phyloP scores from a whole-genome alignment of 2,888 invertebrate genomes.

The Sympetrum striolatum region DNA sequence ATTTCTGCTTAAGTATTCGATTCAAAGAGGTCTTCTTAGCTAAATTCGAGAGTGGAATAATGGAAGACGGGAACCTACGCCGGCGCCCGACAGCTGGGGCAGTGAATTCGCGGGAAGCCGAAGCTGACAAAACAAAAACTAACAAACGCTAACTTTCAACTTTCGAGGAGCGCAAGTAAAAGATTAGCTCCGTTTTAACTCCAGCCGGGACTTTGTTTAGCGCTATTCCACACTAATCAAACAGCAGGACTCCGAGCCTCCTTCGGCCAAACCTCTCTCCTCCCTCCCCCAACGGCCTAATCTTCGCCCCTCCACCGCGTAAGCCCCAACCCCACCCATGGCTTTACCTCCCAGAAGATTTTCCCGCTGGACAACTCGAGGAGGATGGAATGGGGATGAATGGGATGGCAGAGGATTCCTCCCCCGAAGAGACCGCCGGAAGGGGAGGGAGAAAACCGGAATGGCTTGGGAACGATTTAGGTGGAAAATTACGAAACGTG shows the following conservation, averaged over 20 bases:
- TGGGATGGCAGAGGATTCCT: not conserved
- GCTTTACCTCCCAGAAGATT: not conserved
- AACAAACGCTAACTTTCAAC: no score
- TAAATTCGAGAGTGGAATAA: no score
- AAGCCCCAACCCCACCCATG: not conserved
- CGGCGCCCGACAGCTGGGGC: no score
- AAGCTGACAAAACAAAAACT: no score
- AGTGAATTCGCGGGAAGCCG: no score
- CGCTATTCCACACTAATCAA: no score
- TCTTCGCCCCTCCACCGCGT: not conserved
- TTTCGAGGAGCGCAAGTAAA: no score
- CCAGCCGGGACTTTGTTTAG: no score
- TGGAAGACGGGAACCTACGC: no score
- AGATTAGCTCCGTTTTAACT: no score
- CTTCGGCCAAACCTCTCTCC: not conserved
- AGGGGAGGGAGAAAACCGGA: not conserved
- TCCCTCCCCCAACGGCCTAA: not conserved
- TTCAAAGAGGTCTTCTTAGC: no score
- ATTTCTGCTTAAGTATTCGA: no score
- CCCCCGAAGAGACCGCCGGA: not conserved
- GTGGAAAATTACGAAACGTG: not conserved
- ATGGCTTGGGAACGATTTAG: not conserved
- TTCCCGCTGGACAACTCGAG: conserved; percentile 1
- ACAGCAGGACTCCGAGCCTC: not conserved
- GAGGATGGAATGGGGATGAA: not conserved